Evolutionary conservation across 2,888 invertebrate genomes (phyloP), one percentile per base, ranked within the genome.

Genomic region (Sialis fuliginosa): DNA sequence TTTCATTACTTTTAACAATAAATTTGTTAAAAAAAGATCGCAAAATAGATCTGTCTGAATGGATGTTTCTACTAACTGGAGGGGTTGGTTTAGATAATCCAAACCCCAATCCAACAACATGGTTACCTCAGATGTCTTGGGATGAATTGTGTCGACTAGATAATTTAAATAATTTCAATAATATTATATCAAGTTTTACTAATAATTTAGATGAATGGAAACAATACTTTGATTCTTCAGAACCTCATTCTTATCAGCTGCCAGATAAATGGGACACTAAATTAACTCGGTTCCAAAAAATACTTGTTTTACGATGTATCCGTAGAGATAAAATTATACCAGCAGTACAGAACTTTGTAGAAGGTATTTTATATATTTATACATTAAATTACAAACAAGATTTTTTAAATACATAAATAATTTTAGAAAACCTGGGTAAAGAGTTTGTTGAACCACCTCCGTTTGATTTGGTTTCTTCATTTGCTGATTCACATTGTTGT

Each of bases 371-470:
- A 34, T 10, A 44, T 44, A 37, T 35, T 10, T 37, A 7, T 1
- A 37, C 12, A 37, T 37, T 10, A 10, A 37, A 10, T 6, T 37
- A 37, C 12, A 37, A 10, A 37, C 12, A 37, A 10, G 12, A 7
- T 7, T 37, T 10, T 35, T 9, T 35, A 35, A 9, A 35, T 35
- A 35, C n/a, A 35, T 35, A 4, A 9, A 41, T 48, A 52, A 44
- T 63, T 57, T 48, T 60, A 74, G 83, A 64, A 48, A 68, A 83
- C 60, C 67, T 90, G 62, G 93, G 92, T 0, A 68, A 72, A 43
- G 70, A 77, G 57, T 95, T 84, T 60, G 79, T 91, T 6, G 88
- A 90, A 60, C 87, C 93, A 0, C 93, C 93, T 0, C 81, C 89
- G 1, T 93, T 93, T 60, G 89, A 93, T 65, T 68, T 95, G 53